Evolutionary conservation across 2,113 vertebrate species (phyloP).

Genomic region (Carassius auratus): DNA sequence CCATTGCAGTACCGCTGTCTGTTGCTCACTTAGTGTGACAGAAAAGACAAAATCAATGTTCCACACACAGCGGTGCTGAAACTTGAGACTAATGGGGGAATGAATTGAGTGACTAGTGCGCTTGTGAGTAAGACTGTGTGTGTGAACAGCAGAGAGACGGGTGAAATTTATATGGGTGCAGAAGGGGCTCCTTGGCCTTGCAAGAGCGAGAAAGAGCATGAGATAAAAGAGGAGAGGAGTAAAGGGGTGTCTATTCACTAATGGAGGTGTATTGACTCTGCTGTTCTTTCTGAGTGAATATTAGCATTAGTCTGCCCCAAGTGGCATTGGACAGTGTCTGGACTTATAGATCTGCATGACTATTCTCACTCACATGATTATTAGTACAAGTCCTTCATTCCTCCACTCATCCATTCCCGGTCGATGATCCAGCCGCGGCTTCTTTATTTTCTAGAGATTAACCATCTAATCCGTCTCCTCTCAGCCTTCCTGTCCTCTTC

Average conservation of each 20-base stretch:
- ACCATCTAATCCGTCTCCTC: constrained; percentile 41
- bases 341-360: constrained; percentile 75
- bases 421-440: constrained; percentile 18
- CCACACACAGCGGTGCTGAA: constrained; percentile 74
- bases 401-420: constrained; percentile 17
- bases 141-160: constrained; percentile 63
- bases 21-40: constrained; percentile 56
- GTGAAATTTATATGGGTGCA: constrained; percentile 65
- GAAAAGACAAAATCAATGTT: constrained; percentile 77
- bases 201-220: constrained; percentile 58
- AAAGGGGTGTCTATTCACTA: constrained; percentile 68
- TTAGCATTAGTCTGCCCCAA: constrained; percentile 74
- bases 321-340: constrained; percentile 65
- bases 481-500: constrained; percentile 38
- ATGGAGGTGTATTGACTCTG: constrained; percentile 83
- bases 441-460: constrained; percentile 35
- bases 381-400: constrained; percentile 44
- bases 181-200: constrained; percentile 42
- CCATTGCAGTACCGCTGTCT: constrained; percentile 44
- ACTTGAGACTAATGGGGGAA: constrained; percentile 83
- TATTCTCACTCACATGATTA: constrained; percentile 59
- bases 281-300: constrained; percentile 72
- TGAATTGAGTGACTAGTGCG: constrained; percentile 65
- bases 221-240: constrained; percentile 70
- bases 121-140: constrained; percentile 37